phyloP scores from a whole-genome alignment of 2,888 invertebrate species.

The Allacma fusca region DNA sequence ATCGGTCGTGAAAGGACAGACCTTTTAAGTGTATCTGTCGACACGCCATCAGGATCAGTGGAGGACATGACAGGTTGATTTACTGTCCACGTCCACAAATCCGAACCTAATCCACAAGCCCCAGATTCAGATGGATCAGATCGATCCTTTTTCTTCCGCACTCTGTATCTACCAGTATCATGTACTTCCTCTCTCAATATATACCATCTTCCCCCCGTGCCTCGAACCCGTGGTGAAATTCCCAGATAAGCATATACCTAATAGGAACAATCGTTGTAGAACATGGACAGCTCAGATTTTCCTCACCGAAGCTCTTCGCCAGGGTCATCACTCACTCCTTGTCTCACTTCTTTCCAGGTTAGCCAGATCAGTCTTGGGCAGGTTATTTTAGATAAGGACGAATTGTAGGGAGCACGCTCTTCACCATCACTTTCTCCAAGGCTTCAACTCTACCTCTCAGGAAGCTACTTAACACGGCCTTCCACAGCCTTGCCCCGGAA shows the following conservation, averaged over 20 bases:
- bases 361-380: not conserved
- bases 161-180: not conserved
- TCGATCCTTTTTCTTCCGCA: conserved; percentile 31
- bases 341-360: not conserved
- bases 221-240: too few relatives aligned
- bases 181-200: conserved; percentile 7
- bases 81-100: conserved; percentile 41
- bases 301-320: not conserved
- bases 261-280: not conserved
- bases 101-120: conserved; percentile 44
- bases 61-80: conserved; percentile 48
- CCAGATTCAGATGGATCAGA: conserved; percentile 43
- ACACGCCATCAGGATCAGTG: conserved; percentile 45
- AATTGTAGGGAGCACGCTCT: too few relatives aligned
- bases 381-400: not conserved
- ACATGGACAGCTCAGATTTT: not conserved
- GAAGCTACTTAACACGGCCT: too few relatives aligned
- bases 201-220: not conserved
- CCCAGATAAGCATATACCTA: too few relatives aligned
- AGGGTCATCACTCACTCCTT: not conserved
- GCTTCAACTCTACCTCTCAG: too few relatives aligned
- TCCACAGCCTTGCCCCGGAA: too few relatives aligned
- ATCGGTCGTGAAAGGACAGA: conserved; percentile 39
- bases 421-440: too few relatives aligned
- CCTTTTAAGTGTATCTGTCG: conserved; percentile 48